Evolutionary conservation across 2,113 vertebrate species (phyloP), one percentile per base, ranked within the genome.

Genomic region (Indicator indicator): DNA sequence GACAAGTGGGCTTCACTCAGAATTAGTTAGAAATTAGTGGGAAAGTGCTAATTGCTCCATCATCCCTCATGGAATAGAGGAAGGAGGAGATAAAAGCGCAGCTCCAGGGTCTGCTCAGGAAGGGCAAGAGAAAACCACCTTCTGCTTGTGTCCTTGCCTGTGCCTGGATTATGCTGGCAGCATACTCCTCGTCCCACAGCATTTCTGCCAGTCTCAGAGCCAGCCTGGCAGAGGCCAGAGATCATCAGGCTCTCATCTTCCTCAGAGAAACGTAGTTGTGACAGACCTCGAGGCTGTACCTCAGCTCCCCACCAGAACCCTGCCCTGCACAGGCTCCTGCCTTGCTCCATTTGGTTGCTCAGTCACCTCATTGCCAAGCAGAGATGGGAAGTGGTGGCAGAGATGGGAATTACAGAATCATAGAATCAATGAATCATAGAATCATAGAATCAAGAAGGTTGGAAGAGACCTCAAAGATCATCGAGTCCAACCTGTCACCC

Each of bases 251-350:
- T 86, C n/a, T 88, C 30, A 30, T 73, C 32, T 79, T 93, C 44
- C 85, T 72, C 5, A 0, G 48, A 50, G 19, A 85, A 72, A 72
- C 0, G 3, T 20, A 40, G 9, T 54, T 6, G 1, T 62, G 72
- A 88, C 18, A 70, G 30, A 38, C 16, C 54, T 60, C 8, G 19
- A 68, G 33, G 48, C 60, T 93, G 78, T 71, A 75, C 23, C 50
- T 72, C 72, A 32, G 55, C 52, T 59, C n/a, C 68, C 54, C 32
- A 36, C 68, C 28, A 27, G 77, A 54, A 30, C 42, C 28, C 69
- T 0, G 2, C 18, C 32, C 33, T 2, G 2, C 2, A 0, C 6
- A 52, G 50, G 65, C 23, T 74, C 55, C 63, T 42, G 55, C 52
- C 33, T 75, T 60, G 30, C 19, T 75, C 24, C 6, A 27, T 77